Conservation (phyloP, 30 jellyfish, hydroid and myxozoan genomes). For the Cassiopea xamachana region DNA sequence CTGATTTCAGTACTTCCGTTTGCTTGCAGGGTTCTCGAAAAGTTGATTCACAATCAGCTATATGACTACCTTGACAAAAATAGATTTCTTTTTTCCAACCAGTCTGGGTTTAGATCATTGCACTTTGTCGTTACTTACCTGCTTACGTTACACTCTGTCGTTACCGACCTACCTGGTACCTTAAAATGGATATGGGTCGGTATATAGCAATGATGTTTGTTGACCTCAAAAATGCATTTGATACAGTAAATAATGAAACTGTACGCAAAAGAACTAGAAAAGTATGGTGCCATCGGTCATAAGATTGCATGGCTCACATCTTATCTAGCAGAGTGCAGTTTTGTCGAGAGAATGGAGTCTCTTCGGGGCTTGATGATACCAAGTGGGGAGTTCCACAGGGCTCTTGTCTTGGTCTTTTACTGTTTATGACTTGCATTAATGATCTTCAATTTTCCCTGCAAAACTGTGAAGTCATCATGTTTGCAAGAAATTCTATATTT, state of each 20-base stretch:
- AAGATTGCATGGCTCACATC: neutral
- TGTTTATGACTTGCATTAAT: constrained; percentile 8
- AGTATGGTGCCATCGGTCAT: neutral
- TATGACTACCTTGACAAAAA: too few species aligned
- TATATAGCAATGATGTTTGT: neutral
- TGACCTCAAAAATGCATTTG: constrained; percentile 49
- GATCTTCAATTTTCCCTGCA: constrained; percentile 3
- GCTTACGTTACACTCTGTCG: too few species aligned
- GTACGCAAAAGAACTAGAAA: neutral
- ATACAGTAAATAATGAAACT: constrained; percentile 37
- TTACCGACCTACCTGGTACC: constrained; percentile 29
- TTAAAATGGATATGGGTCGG: neutral
- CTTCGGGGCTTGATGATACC: neutral
- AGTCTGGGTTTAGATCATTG: too few species aligned
- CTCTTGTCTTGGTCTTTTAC: constrained; percentile 32
- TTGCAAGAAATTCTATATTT: neutral
- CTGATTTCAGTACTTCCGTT: too few species aligned
- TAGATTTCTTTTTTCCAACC: too few species aligned
- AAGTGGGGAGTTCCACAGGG: constrained; percentile 4
- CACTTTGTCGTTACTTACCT: too few species aligned
- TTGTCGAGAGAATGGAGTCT: constrained; percentile 7
- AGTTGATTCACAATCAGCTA: too few species aligned
- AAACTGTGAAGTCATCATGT: neutral
- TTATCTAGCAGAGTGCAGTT: neutral
- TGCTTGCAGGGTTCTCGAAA: too few species aligned